Conservation (phyloP, 2,113 vertebrate species). For the Paradisaea rubra region DNA sequence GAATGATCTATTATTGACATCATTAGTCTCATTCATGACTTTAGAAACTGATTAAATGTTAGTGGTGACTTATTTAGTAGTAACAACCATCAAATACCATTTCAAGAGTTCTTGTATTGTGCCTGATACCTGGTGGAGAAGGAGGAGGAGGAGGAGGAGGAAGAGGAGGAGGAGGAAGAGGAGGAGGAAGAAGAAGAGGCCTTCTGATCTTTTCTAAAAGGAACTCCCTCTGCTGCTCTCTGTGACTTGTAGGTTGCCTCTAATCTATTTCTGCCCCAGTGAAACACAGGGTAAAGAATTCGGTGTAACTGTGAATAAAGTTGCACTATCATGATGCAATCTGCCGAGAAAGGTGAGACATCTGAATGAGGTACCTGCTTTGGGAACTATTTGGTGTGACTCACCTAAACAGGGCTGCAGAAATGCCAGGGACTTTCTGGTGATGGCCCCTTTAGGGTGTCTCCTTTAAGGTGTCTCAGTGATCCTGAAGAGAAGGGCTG, state of each 20-base stretch:
- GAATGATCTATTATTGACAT: not conserved
- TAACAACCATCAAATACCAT: not conserved
- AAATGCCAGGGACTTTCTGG: not conserved
- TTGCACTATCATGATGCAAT: accelerated
- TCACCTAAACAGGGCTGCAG: not conserved
- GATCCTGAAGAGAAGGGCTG: not conserved
- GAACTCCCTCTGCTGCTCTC: not conserved
- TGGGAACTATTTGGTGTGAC: not conserved
- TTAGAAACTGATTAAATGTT: not conserved
- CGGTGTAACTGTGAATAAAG: not conserved
- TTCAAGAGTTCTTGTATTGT: not conserved
- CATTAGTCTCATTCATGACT: not conserved
- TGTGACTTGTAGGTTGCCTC: not conserved
- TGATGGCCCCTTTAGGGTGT: not conserved
- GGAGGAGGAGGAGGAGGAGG: not conserved
- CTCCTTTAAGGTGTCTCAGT: not conserved
- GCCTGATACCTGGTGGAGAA: not conserved
- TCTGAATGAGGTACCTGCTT: not conserved
- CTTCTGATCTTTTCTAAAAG: not conserved
- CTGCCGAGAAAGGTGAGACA: not conserved
- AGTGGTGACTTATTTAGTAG: not conserved
- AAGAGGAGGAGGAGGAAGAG: not conserved
- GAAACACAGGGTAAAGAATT: not conserved
- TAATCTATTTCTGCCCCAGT: not conserved
- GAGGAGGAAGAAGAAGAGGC: not conserved